Evolutionary conservation across 37 sponge, comb jelly and placozoan species (phyloP), one percentile per base, ranked within the genome.

Genomic region (Geodia barretti): DNA sequence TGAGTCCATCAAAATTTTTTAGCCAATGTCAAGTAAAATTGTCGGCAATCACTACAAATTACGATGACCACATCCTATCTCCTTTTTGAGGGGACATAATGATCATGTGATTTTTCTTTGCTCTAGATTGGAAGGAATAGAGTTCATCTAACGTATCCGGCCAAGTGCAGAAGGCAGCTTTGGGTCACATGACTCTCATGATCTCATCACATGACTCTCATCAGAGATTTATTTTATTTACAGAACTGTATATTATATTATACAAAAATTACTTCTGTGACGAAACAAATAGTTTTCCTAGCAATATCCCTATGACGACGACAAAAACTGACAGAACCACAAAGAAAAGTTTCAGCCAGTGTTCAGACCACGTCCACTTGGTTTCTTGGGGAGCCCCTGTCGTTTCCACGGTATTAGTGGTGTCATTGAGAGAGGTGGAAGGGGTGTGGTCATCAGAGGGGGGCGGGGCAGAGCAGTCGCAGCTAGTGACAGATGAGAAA

Each of bases 91-190:
- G n/a, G n/a, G n/a, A n/a, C n/a, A n/a, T n/a, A n/a, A n/a, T n/a
- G n/a, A n/a, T n/a, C n/a, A n/a, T n/a, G n/a, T n/a, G n/a, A n/a
- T n/a, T n/a, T 9, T 60, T 26, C 66, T 59, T 69, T 28, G 68
- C 28, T 43, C 36, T 73, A 91, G 92, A 37, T 86, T 83, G 73
- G 92, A 91, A 87, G 92, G 92, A 74, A 41, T 91, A 7, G 92
- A 91, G 54, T 91, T 91, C 81, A 82, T 91, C 25, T 91, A 41
- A 84, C n/a, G n/a, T n/a, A n/a, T n/a, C n/a, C n/a, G n/a, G n/a
- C n/a, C n/a, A n/a, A n/a, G n/a, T n/a, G n/a, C n/a, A n/a, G n/a
- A n/a, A n/a, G n/a, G n/a, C n/a, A n/a, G n/a, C n/a, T n/a, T n/a
- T n/a, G n/a, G n/a, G n/a, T n/a, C n/a, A n/a, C n/a, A n/a, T n/a